These are phyloP conservation scores for Crotalus horridus DNA, from an alignment of 2,113 vertebrate species.

Conservation along the genomic window DNA sequence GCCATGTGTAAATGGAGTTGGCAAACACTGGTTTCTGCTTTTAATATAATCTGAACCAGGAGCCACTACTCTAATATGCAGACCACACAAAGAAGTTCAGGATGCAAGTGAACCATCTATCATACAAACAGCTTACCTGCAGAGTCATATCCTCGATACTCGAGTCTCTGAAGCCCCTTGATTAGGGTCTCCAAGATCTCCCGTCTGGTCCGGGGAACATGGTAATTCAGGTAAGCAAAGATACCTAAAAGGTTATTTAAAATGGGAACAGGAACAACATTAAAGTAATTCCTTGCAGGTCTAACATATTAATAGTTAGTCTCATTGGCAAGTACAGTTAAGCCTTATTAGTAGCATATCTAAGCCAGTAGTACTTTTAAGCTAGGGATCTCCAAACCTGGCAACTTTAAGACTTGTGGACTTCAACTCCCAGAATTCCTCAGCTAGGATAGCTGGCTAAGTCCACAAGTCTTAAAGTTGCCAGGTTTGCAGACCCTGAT, in stretches of 20 bases:
- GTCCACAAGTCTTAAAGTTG: no score
- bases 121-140: slow-evolving; percentile 71
- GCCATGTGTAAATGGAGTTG: background rate
- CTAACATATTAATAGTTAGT: background rate
- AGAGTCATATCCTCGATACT: slow-evolving; percentile 97
- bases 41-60: background rate
- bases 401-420: background rate
- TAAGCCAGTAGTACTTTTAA: background rate
- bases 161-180: slow-evolving; percentile 91
- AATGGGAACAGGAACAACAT: background rate
- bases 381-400: background rate
- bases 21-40: background rate
- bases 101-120: rapidly evolving
- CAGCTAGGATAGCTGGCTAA: no score
- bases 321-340: background rate
- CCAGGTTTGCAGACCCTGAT: no score
- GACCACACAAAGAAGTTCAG: rapidly evolving
- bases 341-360: background rate
- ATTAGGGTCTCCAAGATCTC: slow-evolving; percentile 97
- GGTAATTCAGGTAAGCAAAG: slow-evolving; percentile 98
- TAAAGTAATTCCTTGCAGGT: background rate
- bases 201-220: slow-evolving; percentile 89
- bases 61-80: background rate
- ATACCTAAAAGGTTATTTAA: slow-evolving; percentile 76
- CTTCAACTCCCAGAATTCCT: no score